Conservation (phyloP, 2,113 vertebrate genomes). For the Aythya baeri region DNA sequence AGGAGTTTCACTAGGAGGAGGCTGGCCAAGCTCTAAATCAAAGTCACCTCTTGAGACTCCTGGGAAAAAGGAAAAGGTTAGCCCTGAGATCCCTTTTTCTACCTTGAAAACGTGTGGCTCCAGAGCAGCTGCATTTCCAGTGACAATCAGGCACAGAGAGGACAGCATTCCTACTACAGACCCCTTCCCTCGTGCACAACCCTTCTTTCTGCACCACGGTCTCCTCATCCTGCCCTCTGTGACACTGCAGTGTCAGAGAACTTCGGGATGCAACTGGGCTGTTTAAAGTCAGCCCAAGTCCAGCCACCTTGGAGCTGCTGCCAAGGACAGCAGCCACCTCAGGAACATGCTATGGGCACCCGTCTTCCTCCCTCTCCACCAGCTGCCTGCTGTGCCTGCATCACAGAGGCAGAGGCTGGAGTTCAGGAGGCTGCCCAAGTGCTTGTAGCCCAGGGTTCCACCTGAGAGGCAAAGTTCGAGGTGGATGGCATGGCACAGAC, state of each 20-base stretch:
- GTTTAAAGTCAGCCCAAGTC: fast-evolving
- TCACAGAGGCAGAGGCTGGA: fast-evolving
- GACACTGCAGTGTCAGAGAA: fast-evolving
- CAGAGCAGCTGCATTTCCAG: background rate
- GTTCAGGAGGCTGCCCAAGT: background rate
- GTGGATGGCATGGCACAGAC: background rate
- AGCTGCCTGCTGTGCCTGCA: fast-evolving
- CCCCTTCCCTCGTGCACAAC: background rate
- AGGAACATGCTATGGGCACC: background rate
- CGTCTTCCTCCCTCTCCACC: background rate
- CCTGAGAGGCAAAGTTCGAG: background rate
- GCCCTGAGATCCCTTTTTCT: background rate
- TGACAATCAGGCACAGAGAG: background rate
- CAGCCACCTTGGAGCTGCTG: background rate
- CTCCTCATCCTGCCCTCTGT: background rate
- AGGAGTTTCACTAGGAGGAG: background rate
- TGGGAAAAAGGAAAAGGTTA: constrained; percentile 30
- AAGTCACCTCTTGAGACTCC: background rate
- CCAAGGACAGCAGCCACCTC: fast-evolving
- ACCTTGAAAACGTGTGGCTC: background rate
- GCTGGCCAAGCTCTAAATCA: constrained; percentile 26
- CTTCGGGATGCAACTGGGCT: fast-evolving
- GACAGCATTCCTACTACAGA: background rate
- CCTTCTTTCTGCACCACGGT: background rate
- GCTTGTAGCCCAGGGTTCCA: background rate